Percentiles rank a stretch among this genome's conserved stretches.
Evolutionary conservation across 2,888 invertebrate species (phyloP).

Genomic region (Julus scanicus): DNA sequence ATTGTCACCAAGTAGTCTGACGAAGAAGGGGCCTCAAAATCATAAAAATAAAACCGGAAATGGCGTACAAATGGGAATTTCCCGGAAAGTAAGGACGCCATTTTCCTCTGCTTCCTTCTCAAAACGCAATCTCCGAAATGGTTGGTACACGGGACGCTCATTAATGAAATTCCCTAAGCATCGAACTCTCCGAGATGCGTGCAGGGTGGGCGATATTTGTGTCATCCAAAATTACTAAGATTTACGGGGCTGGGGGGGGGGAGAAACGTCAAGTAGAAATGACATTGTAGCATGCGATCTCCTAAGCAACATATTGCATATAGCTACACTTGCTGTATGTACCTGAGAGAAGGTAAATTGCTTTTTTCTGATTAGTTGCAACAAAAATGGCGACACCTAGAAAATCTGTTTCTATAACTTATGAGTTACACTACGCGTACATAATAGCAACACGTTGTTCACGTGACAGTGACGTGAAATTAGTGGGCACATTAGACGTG

Average conservation of each 20-base stretch:
- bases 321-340: background rate
- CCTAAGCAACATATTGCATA: background rate
- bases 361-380: background rate
- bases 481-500: too few relatives aligned
- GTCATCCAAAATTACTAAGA: constrained; percentile 19
- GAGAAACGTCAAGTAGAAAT: background rate
- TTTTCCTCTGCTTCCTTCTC: too few relatives aligned
- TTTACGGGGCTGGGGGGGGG: background rate
- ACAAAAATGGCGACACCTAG: background rate
- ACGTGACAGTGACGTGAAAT: too few relatives aligned
- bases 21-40: too few relatives aligned
- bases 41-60: too few relatives aligned
- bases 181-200: background rate
- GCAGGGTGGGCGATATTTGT: background rate
- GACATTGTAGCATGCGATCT: background rate
- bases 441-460: too few relatives aligned
- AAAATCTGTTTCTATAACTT: background rate
- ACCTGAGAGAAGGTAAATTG: background rate
- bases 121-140: constrained; percentile 5
- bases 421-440: too few relatives aligned
- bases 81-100: too few relatives aligned
- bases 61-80: too few relatives aligned
- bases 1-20: too few relatives aligned
- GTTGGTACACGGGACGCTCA: background rate
- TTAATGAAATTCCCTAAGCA: background rate